Evolutionary conservation across 1,140 invertebrate species (phyloP), one percentile per base, ranked within the genome.

Genomic region (Drosophila rhopaloa): DNA sequence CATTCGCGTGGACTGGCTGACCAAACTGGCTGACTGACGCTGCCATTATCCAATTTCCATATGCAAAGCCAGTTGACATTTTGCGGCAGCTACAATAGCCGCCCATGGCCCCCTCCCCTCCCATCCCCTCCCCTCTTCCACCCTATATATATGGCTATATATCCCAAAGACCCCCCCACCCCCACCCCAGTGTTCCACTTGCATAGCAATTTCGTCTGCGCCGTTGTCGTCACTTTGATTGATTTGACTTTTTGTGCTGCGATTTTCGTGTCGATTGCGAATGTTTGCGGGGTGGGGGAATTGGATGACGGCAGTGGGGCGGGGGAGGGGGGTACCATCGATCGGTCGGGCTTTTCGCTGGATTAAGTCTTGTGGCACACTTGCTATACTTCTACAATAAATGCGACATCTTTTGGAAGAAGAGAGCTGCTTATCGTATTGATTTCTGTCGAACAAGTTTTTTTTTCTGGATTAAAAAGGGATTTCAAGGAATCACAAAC

Each of bases 11-110:
- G 63, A 68, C 66, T 56, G 43, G 35, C 50, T 37, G 47, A 40
- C 53, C 53, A 61, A 59, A 61, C 71, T 43, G 71, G 51, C 63
- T 48, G 70, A 35, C 63, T 41, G 74, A 70, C 73, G 74, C 68
- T 82, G 83, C 76, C 83, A 86, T 86, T 88, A 86, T 82, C 83
- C 83, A 86, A 86, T 86, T 86, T 86, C 83, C 83, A 86, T 86
- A 86, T 86, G 83, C 83, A 86, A 82, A 86, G 79, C 75, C 73
- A 55, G 83, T 86, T 86, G 83, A 86, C 83, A 88, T 88, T 86
- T 86, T 86, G 83, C 71, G 83, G 83, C 83, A 82, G 65, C 79
- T 59, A 75, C 63, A 81, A 67, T 54, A 44, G 14, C 16, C n/a
- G 8, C n/a, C 58, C 9, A n/a, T 40, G 47, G 47, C 41, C 1